Percentiles rank a stretch among this genome's conserved stretches.
Evolutionary conservation across 2,888 invertebrate species (phyloP).

Genomic region (Acleris emargana): DNA sequence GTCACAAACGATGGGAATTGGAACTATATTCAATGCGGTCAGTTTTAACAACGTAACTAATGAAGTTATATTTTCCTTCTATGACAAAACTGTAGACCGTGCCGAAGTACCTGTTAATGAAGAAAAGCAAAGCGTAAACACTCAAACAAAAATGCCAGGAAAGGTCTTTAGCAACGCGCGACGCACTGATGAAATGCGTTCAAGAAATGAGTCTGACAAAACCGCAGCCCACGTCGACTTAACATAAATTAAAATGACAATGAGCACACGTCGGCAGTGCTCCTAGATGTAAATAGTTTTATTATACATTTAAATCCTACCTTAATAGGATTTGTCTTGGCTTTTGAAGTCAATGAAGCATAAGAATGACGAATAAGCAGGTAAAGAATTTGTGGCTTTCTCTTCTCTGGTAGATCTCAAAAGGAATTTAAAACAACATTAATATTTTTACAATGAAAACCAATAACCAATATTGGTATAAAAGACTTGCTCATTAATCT

Average conservation of each 20-base stretch:
- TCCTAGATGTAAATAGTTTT: slow-evolving; percentile 30
- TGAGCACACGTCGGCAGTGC: slow-evolving; percentile 35
- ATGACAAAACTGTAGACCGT: neutral
- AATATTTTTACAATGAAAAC: neutral
- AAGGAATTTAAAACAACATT: neutral
- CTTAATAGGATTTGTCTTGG: slow-evolving; percentile 33
- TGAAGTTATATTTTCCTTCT: slow-evolving; percentile 1
- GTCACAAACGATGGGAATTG: slow-evolving; percentile 2
- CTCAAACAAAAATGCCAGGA: slow-evolving; percentile 20
- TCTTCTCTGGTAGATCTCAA: neutral
- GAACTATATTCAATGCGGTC: slow-evolving; percentile 4
- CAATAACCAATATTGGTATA: too few species aligned
- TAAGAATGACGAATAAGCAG: slow-evolving; percentile 20
- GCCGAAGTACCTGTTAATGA: neutral
- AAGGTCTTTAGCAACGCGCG: slow-evolving; percentile 6
- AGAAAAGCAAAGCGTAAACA: slow-evolving; percentile 12
- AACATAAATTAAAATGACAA: slow-evolving; percentile 69
- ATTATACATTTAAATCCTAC: slow-evolving; percentile 17
- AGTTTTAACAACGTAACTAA: neutral
- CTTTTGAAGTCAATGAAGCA: slow-evolving; percentile 7
- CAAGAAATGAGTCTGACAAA: slow-evolving; percentile 24
- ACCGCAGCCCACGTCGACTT: slow-evolving; percentile 42
- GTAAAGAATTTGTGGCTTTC: slow-evolving; percentile 27
- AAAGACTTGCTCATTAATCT: too few species aligned
- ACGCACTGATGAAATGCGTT: neutral